Percentiles rank a stretch among this genome's conserved stretches.
These are phyloP conservation scores for Notamacropus eugenii DNA, from an alignment of 2,797 vertebrate species.

Conservation along the genomic window DNA sequence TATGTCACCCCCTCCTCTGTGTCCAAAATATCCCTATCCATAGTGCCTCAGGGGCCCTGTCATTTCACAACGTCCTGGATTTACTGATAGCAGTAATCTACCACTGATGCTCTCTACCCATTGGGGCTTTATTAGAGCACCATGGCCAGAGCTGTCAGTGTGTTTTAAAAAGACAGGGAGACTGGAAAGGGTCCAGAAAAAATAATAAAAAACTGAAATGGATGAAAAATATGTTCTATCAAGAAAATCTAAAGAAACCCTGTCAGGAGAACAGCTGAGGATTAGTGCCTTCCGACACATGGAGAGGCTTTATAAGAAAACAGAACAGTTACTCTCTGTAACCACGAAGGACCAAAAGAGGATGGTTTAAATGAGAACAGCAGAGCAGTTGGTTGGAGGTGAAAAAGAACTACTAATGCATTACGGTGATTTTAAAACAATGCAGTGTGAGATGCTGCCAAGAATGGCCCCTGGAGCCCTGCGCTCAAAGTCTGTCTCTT, in stretches of 20 bases:
- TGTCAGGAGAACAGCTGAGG: neutral
- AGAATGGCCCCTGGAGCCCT: neutral
- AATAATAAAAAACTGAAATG: neutral
- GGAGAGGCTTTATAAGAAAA: neutral
- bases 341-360: constrained; percentile 23
- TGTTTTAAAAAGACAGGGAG: neutral
- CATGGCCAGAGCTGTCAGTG: neutral
- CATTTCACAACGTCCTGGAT: neutral
- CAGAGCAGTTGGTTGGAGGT: neutral
- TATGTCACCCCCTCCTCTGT: neutral
- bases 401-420: constrained; percentile 24
- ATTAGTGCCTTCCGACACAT: neutral
- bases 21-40: neutral
- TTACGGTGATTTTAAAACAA: neutral
- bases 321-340: constrained; percentile 1
- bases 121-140: neutral
- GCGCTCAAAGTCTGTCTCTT: neutral
- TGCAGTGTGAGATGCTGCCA: neutral
- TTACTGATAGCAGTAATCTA: neutral
- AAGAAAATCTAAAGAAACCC: neutral
- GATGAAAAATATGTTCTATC: neutral
- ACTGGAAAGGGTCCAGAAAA: neutral
- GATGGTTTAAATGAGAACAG: constrained; percentile 16
- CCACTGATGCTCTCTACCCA: neutral
- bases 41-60: neutral